These are phyloP conservation scores for Psittacula derbiana DNA, from an alignment of 2,797 vertebrate species.

Conservation along the genomic window DNA sequence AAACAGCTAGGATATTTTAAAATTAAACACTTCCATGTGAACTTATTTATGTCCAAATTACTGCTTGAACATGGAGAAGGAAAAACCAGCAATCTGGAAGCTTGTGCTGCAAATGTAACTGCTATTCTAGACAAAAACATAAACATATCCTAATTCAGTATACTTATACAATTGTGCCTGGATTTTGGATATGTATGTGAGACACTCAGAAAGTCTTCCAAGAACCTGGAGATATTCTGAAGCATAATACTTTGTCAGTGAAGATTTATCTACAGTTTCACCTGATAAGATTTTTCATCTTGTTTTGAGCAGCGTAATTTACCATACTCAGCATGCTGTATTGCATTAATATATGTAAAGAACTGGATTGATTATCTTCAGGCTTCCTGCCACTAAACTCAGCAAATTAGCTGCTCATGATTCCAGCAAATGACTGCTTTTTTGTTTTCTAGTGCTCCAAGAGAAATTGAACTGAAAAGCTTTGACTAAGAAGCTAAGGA, in stretches of 20 bases:
- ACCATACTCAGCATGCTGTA: background rate
- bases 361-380: slow-evolving; percentile 32
- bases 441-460: background rate
- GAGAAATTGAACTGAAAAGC: slow-evolving; percentile 7
- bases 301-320: slow-evolving; percentile 1
- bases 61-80: background rate
- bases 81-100: background rate
- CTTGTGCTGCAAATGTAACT: background rate
- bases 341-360: slow-evolving; percentile 15
- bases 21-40: background rate
- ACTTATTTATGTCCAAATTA: background rate
- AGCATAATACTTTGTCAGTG: background rate
- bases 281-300: slow-evolving; percentile 21
- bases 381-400: slow-evolving; percentile 43
- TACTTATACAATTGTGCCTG: background rate
- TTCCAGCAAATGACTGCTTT: slow-evolving; percentile 36
- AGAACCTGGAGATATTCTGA: background rate
- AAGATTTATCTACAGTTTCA: slow-evolving; percentile 9
- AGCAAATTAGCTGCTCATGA: slow-evolving; percentile 43
- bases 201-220: background rate
- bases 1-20: background rate
- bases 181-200: background rate
- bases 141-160: background rate
- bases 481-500: background rate
- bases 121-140: background rate